These are phyloP conservation scores for Crotalus tigris DNA, from an alignment of 2,113 vertebrate genomes.

Conservation along the genomic window DNA sequence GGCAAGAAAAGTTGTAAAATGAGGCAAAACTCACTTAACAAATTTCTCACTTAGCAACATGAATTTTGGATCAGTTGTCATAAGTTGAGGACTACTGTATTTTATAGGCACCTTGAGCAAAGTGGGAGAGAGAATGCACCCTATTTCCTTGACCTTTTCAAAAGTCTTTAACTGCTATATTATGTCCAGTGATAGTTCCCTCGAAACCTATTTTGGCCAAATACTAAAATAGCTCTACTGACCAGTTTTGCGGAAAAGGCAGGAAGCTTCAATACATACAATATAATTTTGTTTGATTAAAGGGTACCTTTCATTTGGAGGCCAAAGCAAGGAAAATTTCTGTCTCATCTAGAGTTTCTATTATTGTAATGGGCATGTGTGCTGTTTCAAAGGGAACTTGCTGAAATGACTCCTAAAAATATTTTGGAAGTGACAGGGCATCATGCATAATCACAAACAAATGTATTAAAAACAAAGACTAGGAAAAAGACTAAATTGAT, in stretches of 20 bases:
- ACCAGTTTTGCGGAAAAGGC: constrained; percentile 54
- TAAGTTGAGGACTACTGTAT: not conserved
- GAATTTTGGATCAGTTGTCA: not conserved
- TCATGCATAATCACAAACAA: not conserved
- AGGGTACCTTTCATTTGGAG: constrained; percentile 34
- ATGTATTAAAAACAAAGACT: not conserved
- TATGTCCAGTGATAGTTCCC: constrained; percentile 49
- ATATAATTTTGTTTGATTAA: constrained; percentile 63
- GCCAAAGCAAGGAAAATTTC: constrained; percentile 31
- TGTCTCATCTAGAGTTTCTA: constrained; percentile 48
- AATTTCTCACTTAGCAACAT: not conserved
- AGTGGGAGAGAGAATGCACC: not conserved
- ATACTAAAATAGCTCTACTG: constrained; percentile 54
- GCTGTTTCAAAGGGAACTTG: constrained; percentile 3
- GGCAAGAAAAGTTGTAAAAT: not conserved
- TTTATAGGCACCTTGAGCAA: not conserved
- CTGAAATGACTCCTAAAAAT: not conserved
- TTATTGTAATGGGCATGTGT: constrained; percentile 36
- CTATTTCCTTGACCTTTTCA: not conserved
- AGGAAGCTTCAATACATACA: constrained; percentile 45
- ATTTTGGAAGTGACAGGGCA: not conserved
- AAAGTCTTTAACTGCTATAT: not conserved
- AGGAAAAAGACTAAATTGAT: constrained; percentile 22
- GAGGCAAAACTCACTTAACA: not conserved
- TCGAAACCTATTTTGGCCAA: constrained; percentile 61